Percentiles rank a stretch among this genome's conserved stretches.
Evolutionary conservation across 2,888 invertebrate species (phyloP).

Genomic region (Antitype chi): DNA sequence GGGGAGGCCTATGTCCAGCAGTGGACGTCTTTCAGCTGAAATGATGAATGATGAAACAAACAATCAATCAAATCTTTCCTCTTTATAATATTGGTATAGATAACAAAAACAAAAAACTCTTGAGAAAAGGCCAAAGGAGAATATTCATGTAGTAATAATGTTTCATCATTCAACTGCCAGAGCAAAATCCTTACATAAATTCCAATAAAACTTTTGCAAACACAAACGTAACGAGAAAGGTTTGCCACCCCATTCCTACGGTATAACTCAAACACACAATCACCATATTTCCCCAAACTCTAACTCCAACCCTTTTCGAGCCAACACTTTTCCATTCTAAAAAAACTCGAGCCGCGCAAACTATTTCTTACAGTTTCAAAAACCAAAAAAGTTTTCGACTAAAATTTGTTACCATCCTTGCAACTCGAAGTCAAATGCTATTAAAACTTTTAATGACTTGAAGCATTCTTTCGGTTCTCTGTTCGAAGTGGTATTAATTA

Average conservation of each 20-base stretch:
- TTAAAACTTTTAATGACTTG: slow-evolving; percentile 90
- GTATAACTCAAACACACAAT: slow-evolving; percentile 35
- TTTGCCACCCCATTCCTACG: neutral
- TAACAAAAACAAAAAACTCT: neutral
- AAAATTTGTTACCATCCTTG: slow-evolving; percentile 85
- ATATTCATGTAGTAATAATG: neutral
- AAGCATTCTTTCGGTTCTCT: slow-evolving; percentile 88
- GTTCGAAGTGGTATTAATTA: slow-evolving; percentile 90
- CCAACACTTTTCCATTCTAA: slow-evolving; percentile 56
- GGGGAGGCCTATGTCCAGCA: no score
- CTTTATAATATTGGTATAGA: no score
- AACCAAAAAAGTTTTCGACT: slow-evolving; percentile 81
- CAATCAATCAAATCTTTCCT: no score
- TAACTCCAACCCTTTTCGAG: slow-evolving; percentile 38
- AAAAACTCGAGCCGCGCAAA: slow-evolving; percentile 61
- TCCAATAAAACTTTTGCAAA: slow-evolving; percentile 11
- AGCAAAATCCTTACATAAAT: neutral
- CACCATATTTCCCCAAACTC: slow-evolving; percentile 48
- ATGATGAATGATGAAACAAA: no score
- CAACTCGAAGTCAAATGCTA: slow-evolving; percentile 86
- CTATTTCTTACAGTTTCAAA: slow-evolving; percentile 73
- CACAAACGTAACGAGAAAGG: slow-evolving; percentile 16
- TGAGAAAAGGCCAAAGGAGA: neutral
- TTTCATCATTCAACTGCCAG: neutral
- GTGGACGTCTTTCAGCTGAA: no score